These are phyloP conservation scores for Leptinotarsa tumamoca DNA, from an alignment of 2,888 invertebrate genomes.

Conservation along the genomic window DNA sequence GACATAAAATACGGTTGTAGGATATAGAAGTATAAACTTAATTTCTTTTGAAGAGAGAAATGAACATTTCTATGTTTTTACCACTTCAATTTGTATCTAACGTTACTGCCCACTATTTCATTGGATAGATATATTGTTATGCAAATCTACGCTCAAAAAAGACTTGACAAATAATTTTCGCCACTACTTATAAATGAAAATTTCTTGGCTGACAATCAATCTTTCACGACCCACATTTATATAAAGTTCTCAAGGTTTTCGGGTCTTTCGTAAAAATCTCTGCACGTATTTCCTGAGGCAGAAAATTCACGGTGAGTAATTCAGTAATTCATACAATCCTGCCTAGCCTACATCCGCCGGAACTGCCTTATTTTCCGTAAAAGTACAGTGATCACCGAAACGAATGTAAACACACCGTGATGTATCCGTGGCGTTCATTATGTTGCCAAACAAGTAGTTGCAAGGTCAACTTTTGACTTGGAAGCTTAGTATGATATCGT, in stretches of 20 bases:
- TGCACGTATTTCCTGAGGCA: conserved; percentile 23
- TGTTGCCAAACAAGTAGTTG: conserved; percentile 3
- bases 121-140: too few species aligned
- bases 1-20: too few species aligned
- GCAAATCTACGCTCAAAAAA: too few species aligned
- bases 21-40: too few species aligned
- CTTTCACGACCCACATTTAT: neutral
- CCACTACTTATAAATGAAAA: too few species aligned
- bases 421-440: neutral
- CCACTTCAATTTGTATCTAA: too few species aligned
- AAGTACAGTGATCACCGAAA: conserved; percentile 19
- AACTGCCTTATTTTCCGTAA: conserved; percentile 39
- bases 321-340: conserved; percentile 23
- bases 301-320: conserved; percentile 26
- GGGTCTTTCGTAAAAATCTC: conserved; percentile 15
- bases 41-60: too few species aligned
- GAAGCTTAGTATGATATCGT: neutral
- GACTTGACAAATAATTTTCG: too few species aligned
- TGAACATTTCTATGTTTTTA: too few species aligned
- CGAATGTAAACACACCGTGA: conserved; percentile 7
- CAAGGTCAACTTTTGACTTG: neutral
- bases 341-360: conserved; percentile 39
- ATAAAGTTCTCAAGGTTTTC: neutral
- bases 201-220: too few species aligned
- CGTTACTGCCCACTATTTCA: too few species aligned